These are phyloP conservation scores for Lepidurus arcticus DNA, from an alignment of 1,140 invertebrate genomes.

Conservation along the genomic window DNA sequence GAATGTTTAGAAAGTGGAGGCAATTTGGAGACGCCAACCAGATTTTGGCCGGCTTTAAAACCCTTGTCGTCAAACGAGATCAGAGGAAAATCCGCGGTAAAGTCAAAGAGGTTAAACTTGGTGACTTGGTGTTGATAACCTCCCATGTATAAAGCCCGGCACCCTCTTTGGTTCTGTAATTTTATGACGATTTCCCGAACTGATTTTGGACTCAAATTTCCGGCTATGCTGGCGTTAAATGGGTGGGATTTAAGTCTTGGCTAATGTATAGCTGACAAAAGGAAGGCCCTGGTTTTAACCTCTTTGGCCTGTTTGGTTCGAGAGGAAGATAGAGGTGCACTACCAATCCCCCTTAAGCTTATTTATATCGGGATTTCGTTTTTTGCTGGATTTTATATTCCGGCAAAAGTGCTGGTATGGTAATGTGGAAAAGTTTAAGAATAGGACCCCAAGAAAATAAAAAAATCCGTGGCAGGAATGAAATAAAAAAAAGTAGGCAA, in stretches of 20 bases:
- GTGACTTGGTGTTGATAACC: neutral
- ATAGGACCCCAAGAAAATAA: slow-evolving; percentile 1
- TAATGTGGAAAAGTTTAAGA: slow-evolving; percentile 5
- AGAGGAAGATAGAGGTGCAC: neutral
- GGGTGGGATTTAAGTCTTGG: slow-evolving; percentile 6
- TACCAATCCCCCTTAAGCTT: neutral
- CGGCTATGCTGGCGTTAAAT: neutral
- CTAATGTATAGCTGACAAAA: neutral
- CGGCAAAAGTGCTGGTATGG: neutral
- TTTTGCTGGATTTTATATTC: neutral
- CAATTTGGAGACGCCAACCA: neutral
- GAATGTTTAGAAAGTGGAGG: too few relatives aligned
- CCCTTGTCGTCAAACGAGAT: neutral
- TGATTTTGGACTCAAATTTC: neutral
- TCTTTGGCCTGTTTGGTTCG: neutral
- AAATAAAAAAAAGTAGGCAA: neutral
- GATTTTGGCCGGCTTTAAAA: neutral
- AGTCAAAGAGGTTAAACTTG: neutral
- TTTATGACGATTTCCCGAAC: neutral
- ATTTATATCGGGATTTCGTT: neutral
- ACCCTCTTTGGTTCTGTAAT: neutral
- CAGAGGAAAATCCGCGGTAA: neutral
- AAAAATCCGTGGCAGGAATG: neutral
- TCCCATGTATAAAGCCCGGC: neutral
- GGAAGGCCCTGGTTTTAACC: neutral